Evolutionary conservation across 2,888 invertebrate genomes (phyloP), one percentile per base, ranked within the genome.

Genomic region (Drosophila mimetica): DNA sequence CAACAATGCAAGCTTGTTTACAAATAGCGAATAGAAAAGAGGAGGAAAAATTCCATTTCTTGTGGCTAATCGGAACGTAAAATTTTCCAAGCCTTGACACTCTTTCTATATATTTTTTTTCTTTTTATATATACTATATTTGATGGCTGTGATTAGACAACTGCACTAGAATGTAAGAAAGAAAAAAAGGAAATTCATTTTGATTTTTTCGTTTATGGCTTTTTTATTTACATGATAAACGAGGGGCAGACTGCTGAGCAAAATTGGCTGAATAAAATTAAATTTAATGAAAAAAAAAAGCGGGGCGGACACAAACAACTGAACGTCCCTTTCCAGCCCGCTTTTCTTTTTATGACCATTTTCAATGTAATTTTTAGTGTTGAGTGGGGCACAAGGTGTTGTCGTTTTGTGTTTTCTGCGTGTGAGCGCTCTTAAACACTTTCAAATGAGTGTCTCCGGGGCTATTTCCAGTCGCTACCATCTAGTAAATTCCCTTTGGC

Each of bases 71-170:
- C 69, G 60, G 36, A 59, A 66, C 55, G 57, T 50, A 60, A 74
- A 74, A 78, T 77, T 77, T 77, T 71, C 61, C 81, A 79, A 86
- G 80, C 84, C 86, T 84, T 86, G 84, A 84, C 84, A 84, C 86
- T 84, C 80, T 84, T 84, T 55, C 20, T 71, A 42, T 47, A 46
- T 20, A 59, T 25, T 25, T 7, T 69, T 50, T 72, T 59, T 52
- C 48, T 50, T 60, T 59, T 42, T 48, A 54, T 54, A 54, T 57
- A 55, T 51, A 42, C 41, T 46, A 4, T 53, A 34, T 47, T 52
- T 36, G 34, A 63, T 65, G 63, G 61, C 39, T 51, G 30, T 51
- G 69, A 69, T 69, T 69, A 74, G 75, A 66, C 71, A 76, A 57
- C 78, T 77, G 55, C 61, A 53, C 30, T 46, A 64, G 53, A 30